Evolutionary conservation across 2,888 invertebrate species (phyloP).

Genomic region (Athrips mouffetella): DNA sequence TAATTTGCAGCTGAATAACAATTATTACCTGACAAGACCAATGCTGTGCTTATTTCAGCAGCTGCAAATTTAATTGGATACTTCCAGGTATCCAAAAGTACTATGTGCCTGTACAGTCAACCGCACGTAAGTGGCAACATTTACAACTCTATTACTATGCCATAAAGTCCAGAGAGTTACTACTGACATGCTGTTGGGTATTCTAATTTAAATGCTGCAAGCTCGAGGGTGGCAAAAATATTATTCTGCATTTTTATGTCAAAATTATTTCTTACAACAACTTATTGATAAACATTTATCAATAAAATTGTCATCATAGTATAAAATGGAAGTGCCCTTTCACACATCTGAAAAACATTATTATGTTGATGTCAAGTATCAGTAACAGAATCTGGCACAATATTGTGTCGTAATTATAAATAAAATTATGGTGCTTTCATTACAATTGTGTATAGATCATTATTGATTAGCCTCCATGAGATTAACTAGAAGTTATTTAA

Average conservation of each 20-base stretch:
- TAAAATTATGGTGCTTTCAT: constrained; percentile 7
- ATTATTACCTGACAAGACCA: too few species aligned
- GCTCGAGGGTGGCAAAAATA: constrained; percentile 35
- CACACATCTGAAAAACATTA: constrained; percentile 12
- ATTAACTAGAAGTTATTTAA: too few species aligned
- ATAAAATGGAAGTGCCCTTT: constrained; percentile 39
- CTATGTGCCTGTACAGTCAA: too few species aligned
- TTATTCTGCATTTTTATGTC: constrained; percentile 68
- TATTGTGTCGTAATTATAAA: constrained; percentile 16
- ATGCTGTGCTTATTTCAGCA: too few species aligned
- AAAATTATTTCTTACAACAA: constrained; percentile 50
- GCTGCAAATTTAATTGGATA: too few species aligned
- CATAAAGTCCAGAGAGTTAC: too few species aligned
- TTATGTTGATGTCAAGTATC: constrained; percentile 22
- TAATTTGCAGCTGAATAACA: too few species aligned
- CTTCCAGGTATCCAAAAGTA: too few species aligned
- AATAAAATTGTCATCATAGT: constrained; percentile 49
- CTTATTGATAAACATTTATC: constrained; percentile 50
- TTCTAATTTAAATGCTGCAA: too few species aligned
- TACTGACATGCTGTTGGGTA: too few species aligned
- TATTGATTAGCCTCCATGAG: constrained; percentile 6
- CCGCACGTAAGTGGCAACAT: too few species aligned
- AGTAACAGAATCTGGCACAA: constrained; percentile 25
- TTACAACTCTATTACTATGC: too few species aligned
- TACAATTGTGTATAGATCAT: constrained; percentile 15